Conservation (phyloP, 1,140 invertebrate species). For the Drosophila baimaii region DNA sequence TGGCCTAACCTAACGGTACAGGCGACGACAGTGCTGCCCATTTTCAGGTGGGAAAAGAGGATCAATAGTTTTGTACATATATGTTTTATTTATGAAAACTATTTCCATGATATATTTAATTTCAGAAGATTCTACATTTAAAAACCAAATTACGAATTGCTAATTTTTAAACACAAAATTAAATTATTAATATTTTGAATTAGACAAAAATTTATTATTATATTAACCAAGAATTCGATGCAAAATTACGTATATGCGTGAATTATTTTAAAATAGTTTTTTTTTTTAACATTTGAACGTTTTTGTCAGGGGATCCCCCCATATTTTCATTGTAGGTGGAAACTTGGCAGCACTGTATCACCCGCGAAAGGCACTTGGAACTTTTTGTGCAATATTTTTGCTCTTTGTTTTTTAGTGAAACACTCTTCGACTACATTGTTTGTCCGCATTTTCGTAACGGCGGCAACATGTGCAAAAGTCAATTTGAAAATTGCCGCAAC, state of each 20-base stretch:
- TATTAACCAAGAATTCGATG: too few species aligned
- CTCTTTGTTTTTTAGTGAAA: constrained; percentile 43
- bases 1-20: constrained; percentile 35
- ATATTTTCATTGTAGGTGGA: neutral
- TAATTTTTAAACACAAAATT: too few species aligned
- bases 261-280: neutral
- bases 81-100: neutral
- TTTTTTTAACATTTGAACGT: neutral
- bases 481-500: constrained; percentile 80
- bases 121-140: too few species aligned
- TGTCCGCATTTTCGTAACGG: constrained; percentile 69
- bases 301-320: neutral
- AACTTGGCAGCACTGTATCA: constrained; percentile 18
- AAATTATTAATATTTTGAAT: neutral
- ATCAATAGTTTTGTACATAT: neutral
- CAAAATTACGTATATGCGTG: neutral
- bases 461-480: constrained; percentile 81
- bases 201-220: neutral
- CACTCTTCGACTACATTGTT: constrained; percentile 61
- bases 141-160: too few species aligned
- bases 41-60: neutral
- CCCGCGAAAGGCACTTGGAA: constrained; percentile 5
- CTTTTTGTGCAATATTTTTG: constrained; percentile 43
- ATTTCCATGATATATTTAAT: too few species aligned
- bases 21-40: neutral